phyloP scores from a whole-genome alignment of 2,113 vertebrate species.

The Thunnus maccoyii region DNA sequence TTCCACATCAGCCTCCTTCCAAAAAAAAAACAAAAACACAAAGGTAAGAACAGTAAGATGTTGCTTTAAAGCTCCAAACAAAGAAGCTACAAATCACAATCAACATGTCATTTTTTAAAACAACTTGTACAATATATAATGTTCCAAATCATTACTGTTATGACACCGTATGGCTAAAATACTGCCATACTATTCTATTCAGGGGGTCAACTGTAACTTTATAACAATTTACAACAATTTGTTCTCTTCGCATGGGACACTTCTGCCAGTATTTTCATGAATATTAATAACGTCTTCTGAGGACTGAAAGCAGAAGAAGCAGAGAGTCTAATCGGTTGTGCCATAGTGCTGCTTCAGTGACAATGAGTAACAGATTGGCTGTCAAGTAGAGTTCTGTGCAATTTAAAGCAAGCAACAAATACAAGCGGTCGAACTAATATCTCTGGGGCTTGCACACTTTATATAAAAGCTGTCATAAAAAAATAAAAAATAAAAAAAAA shows the following conservation, averaged over 20 bases:
- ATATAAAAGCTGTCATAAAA: not conserved
- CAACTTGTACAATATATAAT: not conserved
- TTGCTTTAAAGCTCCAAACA: not conserved
- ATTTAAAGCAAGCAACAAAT: conserved; percentile 46
- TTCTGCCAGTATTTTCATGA: not conserved
- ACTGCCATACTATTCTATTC: not conserved
- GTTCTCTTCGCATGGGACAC: not conserved
- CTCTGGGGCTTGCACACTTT: not conserved
- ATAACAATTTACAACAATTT: not conserved
- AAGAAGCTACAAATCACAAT: too few species aligned
- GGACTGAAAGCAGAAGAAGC: conserved; percentile 10
- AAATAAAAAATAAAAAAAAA: not conserved
- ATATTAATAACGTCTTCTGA: conserved; percentile 2
- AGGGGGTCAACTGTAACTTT: not conserved
- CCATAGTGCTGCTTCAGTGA: conserved; percentile 14
- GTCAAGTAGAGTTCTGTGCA: not conserved
- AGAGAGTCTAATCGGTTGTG: conserved; percentile 9
- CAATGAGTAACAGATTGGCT: conserved; percentile 50
- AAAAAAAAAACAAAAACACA: not conserved
- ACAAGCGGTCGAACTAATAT: conserved; percentile 19
- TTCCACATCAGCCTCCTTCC: not conserved
- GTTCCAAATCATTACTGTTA: not conserved
- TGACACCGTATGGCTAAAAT: not conserved
- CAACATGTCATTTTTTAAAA: not conserved
- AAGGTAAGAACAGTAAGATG: too few species aligned